Evolutionary conservation across 2,797 vertebrate genomes (phyloP).

Genomic region (Syngnathus rostellatus): DNA sequence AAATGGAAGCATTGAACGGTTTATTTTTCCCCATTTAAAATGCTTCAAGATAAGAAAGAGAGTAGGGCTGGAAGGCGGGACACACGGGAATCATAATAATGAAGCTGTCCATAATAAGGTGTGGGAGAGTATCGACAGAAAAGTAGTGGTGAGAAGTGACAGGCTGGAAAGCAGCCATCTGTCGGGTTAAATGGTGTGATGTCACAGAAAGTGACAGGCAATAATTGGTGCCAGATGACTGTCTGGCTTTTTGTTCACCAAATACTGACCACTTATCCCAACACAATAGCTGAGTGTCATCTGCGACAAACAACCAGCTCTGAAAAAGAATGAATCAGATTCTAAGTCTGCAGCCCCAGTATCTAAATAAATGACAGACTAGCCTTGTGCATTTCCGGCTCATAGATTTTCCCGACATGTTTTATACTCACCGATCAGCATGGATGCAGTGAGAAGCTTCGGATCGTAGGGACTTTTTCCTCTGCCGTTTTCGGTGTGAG

Average conservation of each 20-base stretch:
- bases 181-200: conserved; percentile 50
- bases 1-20: background rate
- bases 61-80: conserved; percentile 9
- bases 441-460: conserved; percentile 87
- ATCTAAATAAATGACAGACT: conserved; percentile 37
- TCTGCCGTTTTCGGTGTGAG: conserved; percentile 87
- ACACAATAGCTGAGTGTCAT: conserved; percentile 31
- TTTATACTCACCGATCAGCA: conserved; percentile 82
- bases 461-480: conserved; percentile 98
- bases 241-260: conserved; percentile 33
- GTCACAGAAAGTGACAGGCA: conserved; percentile 49
- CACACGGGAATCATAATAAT: conserved; percentile 39
- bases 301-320: conserved; percentile 23
- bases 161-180: conserved; percentile 64
- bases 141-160: conserved; percentile 49
- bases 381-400: conserved; percentile 21
- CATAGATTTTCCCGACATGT: background rate
- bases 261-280: conserved; percentile 18
- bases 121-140: conserved; percentile 28
- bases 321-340: conserved; percentile 31
- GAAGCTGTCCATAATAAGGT: conserved; percentile 58
- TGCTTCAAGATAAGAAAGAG: conserved; percentile 16
- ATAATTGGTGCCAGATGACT: conserved; percentile 36
- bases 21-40: background rate
- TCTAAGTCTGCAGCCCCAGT: background rate